Evolutionary conservation across 1,140 invertebrate genomes (phyloP).

Genomic region (Trichogramma pretiosum): DNA sequence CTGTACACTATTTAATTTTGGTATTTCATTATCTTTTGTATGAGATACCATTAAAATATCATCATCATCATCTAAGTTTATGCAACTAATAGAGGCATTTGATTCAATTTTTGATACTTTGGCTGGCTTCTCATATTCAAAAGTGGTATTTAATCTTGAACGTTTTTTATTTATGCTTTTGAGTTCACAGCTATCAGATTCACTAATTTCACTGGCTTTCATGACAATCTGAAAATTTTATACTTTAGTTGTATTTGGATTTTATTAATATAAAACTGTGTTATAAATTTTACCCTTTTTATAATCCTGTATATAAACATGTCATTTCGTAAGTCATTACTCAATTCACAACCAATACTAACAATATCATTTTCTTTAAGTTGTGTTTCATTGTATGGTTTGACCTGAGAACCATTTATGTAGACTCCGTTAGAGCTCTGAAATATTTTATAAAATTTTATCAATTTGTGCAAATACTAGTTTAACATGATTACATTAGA

Average conservation of each 20-base stretch:
- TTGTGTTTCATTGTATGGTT: slow-evolving; percentile 3
- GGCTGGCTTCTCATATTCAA: background rate
- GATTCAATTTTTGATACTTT: slow-evolving; percentile 15
- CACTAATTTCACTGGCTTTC: too few relatives aligned
- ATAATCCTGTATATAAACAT: slow-evolving; percentile 22
- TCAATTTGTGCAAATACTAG: background rate
- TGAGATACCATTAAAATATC: too few relatives aligned
- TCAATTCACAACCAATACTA: slow-evolving; percentile 24
- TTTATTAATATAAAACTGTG: too few relatives aligned
- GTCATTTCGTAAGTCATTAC: background rate
- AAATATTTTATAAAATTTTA: slow-evolving; percentile 5
- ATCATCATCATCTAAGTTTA: slow-evolving; percentile 8
- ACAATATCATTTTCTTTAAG: slow-evolving; percentile 23
- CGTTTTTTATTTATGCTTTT: too few relatives aligned
- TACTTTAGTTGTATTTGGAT: too few relatives aligned
- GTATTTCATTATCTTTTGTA: too few relatives aligned
- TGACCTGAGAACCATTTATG: slow-evolving; percentile 19
- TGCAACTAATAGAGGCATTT: background rate
- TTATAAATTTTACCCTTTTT: slow-evolving; percentile 5
- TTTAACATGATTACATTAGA: background rate
- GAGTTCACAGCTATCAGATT: too few relatives aligned
- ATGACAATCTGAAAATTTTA: too few relatives aligned
- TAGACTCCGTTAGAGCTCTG: slow-evolving; percentile 30
- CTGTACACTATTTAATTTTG: too few relatives aligned
- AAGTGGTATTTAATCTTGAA: too few relatives aligned